Evolutionary conservation across 2,797 vertebrate species (phyloP), one percentile per base, ranked within the genome.

Genomic region (Rhadinocentrus ornatus): DNA sequence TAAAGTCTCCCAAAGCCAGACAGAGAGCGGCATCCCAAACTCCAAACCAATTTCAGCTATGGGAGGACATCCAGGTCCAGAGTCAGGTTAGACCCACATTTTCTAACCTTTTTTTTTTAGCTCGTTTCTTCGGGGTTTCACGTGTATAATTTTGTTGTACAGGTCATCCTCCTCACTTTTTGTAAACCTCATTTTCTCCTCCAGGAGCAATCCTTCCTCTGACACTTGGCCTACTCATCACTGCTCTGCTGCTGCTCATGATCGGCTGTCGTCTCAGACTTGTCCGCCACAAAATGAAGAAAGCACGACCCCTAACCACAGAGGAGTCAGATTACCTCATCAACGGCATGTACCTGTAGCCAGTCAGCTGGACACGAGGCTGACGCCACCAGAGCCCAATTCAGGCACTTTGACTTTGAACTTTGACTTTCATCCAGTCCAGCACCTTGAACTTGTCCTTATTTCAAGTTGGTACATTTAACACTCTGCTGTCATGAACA

Each of bases 251-350:
- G 81, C 93, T 99, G 62, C 91, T 99, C 83, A 97, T 99, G 97
- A 97, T 97, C 32, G 93, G 92, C 85, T 98, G 96, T 84, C 95
- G 97, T 48, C 95, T 99, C 16, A 94, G 93, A 69, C 92, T 98
- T 10, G 96, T 97, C 56, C 96, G 94, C 71, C 96, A 96, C 93
- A 97, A 96, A 86, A 92, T 97, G 66, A 99, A 98, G 92, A 98
- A 99, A 92, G 93, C 96, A 52, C 95, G 96, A 12, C 97, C 97
- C 60, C 95, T 99, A 77, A 98, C 95, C 62, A 98, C 97, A 0
- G 98, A 99, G 91, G 98, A 99, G 87, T 99, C 97, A 0, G 98
- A 99, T 94, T 99, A 99, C 95, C 97, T 99, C 93, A 99, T 99
- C 90, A 99, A 99, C 34, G 98, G 98, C 95, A 99, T 99, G 98